phyloP scores from a whole-genome alignment of 1,140 invertebrate species.

The Pogonomyrmex californicus region DNA sequence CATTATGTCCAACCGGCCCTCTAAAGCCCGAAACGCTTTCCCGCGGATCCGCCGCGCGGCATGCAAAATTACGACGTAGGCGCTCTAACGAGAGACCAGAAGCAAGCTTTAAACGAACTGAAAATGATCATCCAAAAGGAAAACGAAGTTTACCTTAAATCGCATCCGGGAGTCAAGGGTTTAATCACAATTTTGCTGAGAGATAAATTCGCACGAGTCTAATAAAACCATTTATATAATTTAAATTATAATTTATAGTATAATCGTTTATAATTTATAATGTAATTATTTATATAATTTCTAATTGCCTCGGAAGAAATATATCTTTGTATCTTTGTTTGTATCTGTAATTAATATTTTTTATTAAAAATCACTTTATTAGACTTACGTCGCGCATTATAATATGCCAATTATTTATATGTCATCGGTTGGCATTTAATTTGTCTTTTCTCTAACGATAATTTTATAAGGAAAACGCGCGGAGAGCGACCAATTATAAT shows the following conservation, averaged over 20 bases:
- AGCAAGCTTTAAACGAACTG: slow-evolving; percentile 59
- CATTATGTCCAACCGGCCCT: slow-evolving; percentile 2
- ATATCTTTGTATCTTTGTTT: not conserved
- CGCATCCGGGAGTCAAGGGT: slow-evolving; percentile 73
- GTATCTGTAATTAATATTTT: not conserved
- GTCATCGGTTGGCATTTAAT: not conserved
- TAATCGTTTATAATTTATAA: not conserved
- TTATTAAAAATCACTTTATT: not conserved
- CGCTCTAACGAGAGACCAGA: slow-evolving; percentile 65
- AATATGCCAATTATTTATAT: not conserved
- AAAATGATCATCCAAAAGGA: slow-evolving; percentile 62
- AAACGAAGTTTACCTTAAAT: slow-evolving; percentile 73
- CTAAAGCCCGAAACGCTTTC: slow-evolving; percentile 54
- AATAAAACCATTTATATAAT: not conserved
- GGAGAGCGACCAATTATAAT: slow-evolving; percentile 8
- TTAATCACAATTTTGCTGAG: slow-evolving; percentile 69
- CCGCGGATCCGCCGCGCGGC: slow-evolving; percentile 66
- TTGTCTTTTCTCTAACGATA: not conserved
- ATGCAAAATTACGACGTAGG: slow-evolving; percentile 72
- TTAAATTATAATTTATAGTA: not conserved
- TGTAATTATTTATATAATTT: not conserved
- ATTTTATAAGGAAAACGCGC: slow-evolving; percentile 8
- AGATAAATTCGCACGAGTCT: slow-evolving; percentile 49
- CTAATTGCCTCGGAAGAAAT: not conserved
- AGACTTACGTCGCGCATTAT: not conserved